These are phyloP conservation scores for Notothenia coriiceps DNA, from an alignment of 2,113 vertebrate species.

Conservation along the genomic window DNA sequence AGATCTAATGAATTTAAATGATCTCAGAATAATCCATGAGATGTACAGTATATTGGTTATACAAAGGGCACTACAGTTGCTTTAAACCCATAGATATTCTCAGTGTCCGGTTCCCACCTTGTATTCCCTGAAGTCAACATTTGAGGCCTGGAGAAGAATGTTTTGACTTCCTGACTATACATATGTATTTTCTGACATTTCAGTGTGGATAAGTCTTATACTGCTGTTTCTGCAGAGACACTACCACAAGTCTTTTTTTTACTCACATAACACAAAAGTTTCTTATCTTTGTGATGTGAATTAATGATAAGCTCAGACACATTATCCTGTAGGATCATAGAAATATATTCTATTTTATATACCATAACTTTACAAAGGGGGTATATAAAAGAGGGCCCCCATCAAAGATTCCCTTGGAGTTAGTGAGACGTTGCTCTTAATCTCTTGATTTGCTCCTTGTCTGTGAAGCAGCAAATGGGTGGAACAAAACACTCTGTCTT, in stretches of 20 bases:
- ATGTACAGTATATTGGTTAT: not conserved
- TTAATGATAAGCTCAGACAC: not conserved
- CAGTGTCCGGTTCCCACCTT: slow-evolving; percentile 8
- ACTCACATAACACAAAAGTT: not conserved
- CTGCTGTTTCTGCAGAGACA: slow-evolving; percentile 19
- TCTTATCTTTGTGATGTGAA: slow-evolving; percentile 22
- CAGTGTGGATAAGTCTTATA: slow-evolving; percentile 1
- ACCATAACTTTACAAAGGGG: slow-evolving; percentile 28
- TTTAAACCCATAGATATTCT: slow-evolving; percentile 15
- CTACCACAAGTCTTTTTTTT: slow-evolving; percentile 3
- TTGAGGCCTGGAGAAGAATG: slow-evolving; percentile 33
- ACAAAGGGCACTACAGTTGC: not conserved
- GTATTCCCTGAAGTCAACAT: slow-evolving; percentile 48
- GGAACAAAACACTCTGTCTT: slow-evolving; percentile 68
- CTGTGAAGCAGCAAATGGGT: slow-evolving; percentile 61
- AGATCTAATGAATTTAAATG: slow-evolving; percentile 20
- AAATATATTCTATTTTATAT: slow-evolving; percentile 36
- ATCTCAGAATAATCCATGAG: slow-evolving; percentile 20
- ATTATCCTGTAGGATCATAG: slow-evolving; percentile 16
- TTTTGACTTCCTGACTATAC: slow-evolving; percentile 54
- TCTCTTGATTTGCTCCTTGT: slow-evolving; percentile 61
- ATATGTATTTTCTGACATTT: slow-evolving; percentile 63
- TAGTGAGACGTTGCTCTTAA: slow-evolving; percentile 52
- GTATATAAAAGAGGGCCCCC: slow-evolving; percentile 30
- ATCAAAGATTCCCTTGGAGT: slow-evolving; percentile 55